Base-by-base conservation (phyloP, 2,113 vertebrate genomes). In the Rhodinocichla rosea region DNA sequence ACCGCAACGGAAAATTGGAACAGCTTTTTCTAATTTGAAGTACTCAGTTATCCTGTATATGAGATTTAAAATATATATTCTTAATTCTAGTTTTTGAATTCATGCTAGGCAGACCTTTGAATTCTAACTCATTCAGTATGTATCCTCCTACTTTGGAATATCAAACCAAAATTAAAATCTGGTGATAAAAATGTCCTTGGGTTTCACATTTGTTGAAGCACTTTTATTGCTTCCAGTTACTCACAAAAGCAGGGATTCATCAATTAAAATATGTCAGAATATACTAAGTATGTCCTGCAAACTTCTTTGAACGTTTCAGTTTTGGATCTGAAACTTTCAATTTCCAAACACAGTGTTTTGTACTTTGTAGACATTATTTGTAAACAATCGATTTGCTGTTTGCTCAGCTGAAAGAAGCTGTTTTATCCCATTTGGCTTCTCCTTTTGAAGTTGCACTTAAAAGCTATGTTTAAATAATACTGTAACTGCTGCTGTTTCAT, bases 21-120 rank as follows among this genome's bases (percentile, higher is more conserved):
- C 65, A 81, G 65, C 90, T 93, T 94, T 89, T 77, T 96, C 86
- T 94, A 30, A 87, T 93, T 87, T 87, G 47, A 94, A 78, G 27
- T 88, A n/a, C 10, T 90, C 39, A 9, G 8, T 90, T 92, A 45
- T 57, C 49, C 76, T 39, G 17, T 75, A 4, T 55, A 62, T 92
- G 53, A 16, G 32, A 30, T 89, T 84, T 89, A 71, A 96, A 93
- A 60, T 83, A 75, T 9, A 77, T 93, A 56, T 64, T 62, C 13
- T 45, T 88, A 59, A 47, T 94, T 55, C n/a, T 85, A 64, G 32
- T 39, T 78, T 84, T 59, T 93, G 22, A 74, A 39, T 77, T 91
- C 16, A 18, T 90, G 26, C 39, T 68, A 42, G 42, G 15, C 23
- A 57, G 50, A 55, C 15, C 24, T 77, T 92, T 87, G 42, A 60